Evolutionary conservation across 1,140 invertebrate species (phyloP), one percentile per base, ranked within the genome.

Genomic region (Drosophila sturtevanti): DNA sequence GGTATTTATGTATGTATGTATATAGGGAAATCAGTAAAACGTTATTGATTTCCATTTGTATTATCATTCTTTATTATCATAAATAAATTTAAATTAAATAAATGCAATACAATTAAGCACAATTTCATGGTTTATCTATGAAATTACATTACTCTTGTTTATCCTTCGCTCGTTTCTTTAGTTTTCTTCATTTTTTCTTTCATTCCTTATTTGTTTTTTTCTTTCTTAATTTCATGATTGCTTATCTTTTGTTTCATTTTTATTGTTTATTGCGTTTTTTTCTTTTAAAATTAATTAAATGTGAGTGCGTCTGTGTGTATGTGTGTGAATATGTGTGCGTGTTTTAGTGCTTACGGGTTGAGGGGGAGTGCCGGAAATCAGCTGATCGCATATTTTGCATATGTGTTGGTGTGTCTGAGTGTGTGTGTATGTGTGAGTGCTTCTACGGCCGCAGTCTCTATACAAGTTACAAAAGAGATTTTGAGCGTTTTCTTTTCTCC

Each of bases 71-170:
- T 89, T 89, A 89, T 89, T 89, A 80, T 89, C 70, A 89, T 84
- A 89, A 89, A 89, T 89, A 89, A 67, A 84, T 89, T 89, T 89
- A 89, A 84, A 89, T 89, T 89, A 89, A 89, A 89, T 89, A 89
- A 89, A 89, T 89, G 84, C 84, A 89, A 89, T 89, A 89, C 79
- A 89, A 89, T 89, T 89, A 89, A 89, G 84, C 84, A 89, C 80
- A 80, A 84, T 80, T 89, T 65, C 79, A 87, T 73, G 68, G 52
- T 37, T 67, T 48, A 38, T 78, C 77, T 70, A 74, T 80, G 79
- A 80, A 89, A 89, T 82, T 82, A 79, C 55, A 68, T 73, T 75
- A 63, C 27, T 68, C 64, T 79, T 81, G 38, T 79, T 65, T 81
- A 64, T 72, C 59, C 63, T 69, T 78, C 59, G 69, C 63, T 74